Evolutionary conservation across 2,888 invertebrate species (phyloP).

Genomic region (Eristalinus sepulchralis): DNA sequence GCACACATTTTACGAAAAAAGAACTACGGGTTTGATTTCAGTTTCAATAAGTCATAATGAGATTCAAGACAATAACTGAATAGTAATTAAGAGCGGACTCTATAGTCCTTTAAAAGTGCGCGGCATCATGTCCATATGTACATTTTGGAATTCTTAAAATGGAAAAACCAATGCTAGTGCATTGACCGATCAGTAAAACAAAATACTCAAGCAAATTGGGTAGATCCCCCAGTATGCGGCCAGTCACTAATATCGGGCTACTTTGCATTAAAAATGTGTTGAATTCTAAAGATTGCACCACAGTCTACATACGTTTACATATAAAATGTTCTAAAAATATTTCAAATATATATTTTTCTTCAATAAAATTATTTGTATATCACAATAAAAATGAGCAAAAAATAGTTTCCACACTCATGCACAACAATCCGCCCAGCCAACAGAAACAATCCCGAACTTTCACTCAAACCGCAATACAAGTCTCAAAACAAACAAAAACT

Average conservation of each 20-base stretch:
- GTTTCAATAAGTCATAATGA: neutral
- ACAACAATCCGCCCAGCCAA: neutral
- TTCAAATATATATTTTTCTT: too few relatives aligned
- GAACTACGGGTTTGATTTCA: too few relatives aligned
- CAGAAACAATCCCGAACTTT: neutral
- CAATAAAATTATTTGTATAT: too few relatives aligned
- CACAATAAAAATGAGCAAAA: neutral
- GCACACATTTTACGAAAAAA: too few relatives aligned
- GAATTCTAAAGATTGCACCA: too few relatives aligned
- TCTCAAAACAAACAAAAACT: neutral
- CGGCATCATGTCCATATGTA: neutral
- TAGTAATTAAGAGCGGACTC: slow-evolving; percentile 2
- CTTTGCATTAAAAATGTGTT: too few relatives aligned
- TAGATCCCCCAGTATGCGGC: too few relatives aligned
- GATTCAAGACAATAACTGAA: slow-evolving; percentile 7
- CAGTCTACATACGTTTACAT: too few relatives aligned
- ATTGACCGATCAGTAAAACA: neutral
- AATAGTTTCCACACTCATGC: neutral
- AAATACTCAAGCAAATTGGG: neutral
- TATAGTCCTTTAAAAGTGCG: slow-evolving; percentile 11
- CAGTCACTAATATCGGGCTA: too few relatives aligned
- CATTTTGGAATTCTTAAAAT: neutral
- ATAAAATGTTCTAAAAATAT: too few relatives aligned
- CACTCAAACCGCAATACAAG: neutral
- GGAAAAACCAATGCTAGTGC: neutral